Evolutionary conservation across 2,797 vertebrate species (phyloP).

Genomic region (Clarias pachynema): DNA sequence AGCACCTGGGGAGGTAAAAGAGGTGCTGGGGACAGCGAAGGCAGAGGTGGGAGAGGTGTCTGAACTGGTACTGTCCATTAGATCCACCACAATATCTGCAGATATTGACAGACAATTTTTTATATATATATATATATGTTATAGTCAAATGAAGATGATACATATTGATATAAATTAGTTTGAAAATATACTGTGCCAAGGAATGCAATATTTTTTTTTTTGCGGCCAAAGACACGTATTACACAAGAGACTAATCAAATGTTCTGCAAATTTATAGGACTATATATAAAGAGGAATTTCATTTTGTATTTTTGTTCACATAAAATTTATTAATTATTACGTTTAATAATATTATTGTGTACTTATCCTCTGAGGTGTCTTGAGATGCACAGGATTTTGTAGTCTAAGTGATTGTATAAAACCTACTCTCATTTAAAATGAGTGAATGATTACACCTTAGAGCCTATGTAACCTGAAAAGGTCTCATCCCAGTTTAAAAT

Average conservation of each 20-base stretch:
- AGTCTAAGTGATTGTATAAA: neutral
- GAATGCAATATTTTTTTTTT: neutral
- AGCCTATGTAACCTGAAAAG: neutral
- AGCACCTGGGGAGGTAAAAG: constrained; percentile 63
- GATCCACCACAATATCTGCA: constrained; percentile 73
- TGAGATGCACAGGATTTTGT: neutral
- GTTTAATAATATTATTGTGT: neutral
- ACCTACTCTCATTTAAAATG: neutral
- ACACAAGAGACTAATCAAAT: neutral
- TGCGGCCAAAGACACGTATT: neutral
- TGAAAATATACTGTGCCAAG: neutral
- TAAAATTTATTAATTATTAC: neutral
- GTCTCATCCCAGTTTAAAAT: neutral
- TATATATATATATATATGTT: neutral
- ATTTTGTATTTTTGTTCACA: neutral
- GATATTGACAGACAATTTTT: neutral
- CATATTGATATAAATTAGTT: neutral
- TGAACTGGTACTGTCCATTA: constrained; percentile 72
- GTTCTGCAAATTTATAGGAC: neutral
- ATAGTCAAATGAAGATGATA: neutral
- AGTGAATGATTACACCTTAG: neutral
- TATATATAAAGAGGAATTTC: neutral
- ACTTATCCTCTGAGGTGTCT: neutral
- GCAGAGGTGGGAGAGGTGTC: constrained; percentile 66
- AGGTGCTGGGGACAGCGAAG: constrained; percentile 60